Percentiles rank a stretch among this genome's conserved stretches.
These are phyloP conservation scores for Radopholus similis DNA, from an alignment of 1,140 invertebrate species.

Conservation along the genomic window DNA sequence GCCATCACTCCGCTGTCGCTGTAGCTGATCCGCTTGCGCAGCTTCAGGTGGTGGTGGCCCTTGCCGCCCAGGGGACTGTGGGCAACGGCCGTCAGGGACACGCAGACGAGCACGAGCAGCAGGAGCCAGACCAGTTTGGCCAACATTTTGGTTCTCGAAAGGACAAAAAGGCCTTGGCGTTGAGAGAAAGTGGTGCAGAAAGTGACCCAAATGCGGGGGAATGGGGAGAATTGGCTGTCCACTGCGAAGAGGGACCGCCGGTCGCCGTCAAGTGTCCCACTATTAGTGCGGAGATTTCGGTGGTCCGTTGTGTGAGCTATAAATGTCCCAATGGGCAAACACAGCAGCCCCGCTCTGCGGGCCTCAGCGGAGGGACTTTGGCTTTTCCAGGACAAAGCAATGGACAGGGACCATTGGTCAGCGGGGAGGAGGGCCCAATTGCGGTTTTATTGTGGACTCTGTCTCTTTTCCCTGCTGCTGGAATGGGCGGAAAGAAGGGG, in stretches of 20 bases:
- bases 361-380: too few species aligned
- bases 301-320: too few species aligned
- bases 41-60: constrained; percentile 1
- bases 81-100: neutral
- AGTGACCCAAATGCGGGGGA: neutral
- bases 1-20: constrained; percentile 12
- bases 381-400: too few species aligned
- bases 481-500: neutral
- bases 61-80: neutral
- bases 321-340: too few species aligned
- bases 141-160: neutral
- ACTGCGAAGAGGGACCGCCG: too few species aligned
- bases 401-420: too few species aligned
- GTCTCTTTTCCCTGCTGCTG: too few species aligned
- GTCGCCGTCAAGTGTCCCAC: neutral
- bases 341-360: too few species aligned
- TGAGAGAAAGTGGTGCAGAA: neutral
- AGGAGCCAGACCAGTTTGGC: neutral
- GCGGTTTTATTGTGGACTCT: too few species aligned
- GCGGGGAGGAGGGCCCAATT: too few species aligned
- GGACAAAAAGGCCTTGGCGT: neutral
- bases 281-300: neutral
- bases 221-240: too few species aligned
- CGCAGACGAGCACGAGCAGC: neutral
- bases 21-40: constrained; percentile 20